These are phyloP conservation scores for Pangasianodon gigas DNA, from an alignment of 2,113 vertebrate genomes.

Conservation along the genomic window DNA sequence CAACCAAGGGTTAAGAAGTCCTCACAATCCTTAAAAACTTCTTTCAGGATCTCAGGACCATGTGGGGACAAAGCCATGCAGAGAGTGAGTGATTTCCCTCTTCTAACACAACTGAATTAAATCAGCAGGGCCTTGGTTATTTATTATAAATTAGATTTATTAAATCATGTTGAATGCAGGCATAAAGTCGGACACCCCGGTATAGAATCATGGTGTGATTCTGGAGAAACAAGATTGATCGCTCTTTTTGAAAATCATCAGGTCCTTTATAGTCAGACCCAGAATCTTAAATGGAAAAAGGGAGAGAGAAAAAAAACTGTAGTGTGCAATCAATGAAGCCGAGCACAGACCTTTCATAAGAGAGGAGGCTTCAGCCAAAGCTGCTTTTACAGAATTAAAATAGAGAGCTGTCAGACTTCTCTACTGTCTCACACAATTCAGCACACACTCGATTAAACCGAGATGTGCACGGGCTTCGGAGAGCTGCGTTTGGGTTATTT, in stretches of 20 bases:
- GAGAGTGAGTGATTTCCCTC: not conserved
- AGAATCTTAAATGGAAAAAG: not conserved
- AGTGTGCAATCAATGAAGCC: slow-evolving; percentile 10
- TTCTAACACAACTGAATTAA: not conserved
- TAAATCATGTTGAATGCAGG: not conserved
- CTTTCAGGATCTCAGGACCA: not conserved
- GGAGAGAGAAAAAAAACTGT: not conserved
- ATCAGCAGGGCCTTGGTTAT: not conserved
- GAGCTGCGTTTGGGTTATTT: not conserved
- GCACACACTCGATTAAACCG: slow-evolving; percentile 19
- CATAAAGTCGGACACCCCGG: not conserved
- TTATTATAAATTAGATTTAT: not conserved
- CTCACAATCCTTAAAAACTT: not conserved
- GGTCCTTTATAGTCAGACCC: not conserved
- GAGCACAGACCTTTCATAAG: slow-evolving; percentile 24
- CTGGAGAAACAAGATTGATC: not conserved
- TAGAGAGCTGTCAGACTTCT: slow-evolving; percentile 41
- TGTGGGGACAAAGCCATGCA: not conserved
- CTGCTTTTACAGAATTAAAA: slow-evolving; percentile 48
- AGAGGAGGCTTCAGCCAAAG: slow-evolving; percentile 27
- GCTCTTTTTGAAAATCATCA: slow-evolving; percentile 1
- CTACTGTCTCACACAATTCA: slow-evolving; percentile 26
- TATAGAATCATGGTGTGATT: not conserved
- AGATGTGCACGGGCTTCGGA: slow-evolving; percentile 8
- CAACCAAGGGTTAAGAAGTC: not conserved